Base-by-base conservation (phyloP, 1,140 invertebrate genomes). In the Hyposmocoma kahamanoa region DNA sequence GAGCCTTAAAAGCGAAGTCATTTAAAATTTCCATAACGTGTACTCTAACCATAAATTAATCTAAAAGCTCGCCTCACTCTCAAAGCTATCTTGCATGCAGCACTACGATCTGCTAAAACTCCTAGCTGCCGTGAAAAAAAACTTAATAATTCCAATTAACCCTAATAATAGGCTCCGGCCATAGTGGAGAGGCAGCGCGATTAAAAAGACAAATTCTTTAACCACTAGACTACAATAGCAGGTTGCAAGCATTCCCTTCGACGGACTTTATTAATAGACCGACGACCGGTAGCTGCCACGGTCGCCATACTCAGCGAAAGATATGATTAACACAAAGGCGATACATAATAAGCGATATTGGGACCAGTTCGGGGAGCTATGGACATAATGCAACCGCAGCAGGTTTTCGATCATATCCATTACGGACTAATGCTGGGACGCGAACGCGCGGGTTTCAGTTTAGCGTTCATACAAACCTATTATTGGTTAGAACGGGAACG, bases 191-290 rank as follows among this genome's bases (percentile, higher is more conserved):
- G 65, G 68, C 77, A 81, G 73, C 54, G 66, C 72, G 72, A 82
- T 83, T 84, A 84, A 83, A 84, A 83, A 83, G 77, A 84, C 81
- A 84, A 84, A 84, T 84, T 81, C 79, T 57, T 80, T 75, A 71
- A 82, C 69, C 73, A 71, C 72, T 69, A 67, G 61, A 79, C 59
- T 74, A 84, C 79, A 84, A 83, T 83, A 72, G 78, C 70, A 67
- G 77, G 73, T 74, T 81, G 68, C 56, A 57, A 72, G 67, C 63
- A 76, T 78, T 76, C 77, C 71, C 58, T 57, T 49, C 53, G 56
- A 56, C 54, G 59, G 48, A 66, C 71, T 65, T 74, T 84, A 84
- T 84, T 84, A 84, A 84, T 84, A 84, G 81, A 81, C 60, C 63
- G 38, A 46, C 63, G 71, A 74, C 76, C 75, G 71, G 75, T 81